Conservation (phyloP, 2,888 invertebrate species). For the Erebia aethiops region DNA sequence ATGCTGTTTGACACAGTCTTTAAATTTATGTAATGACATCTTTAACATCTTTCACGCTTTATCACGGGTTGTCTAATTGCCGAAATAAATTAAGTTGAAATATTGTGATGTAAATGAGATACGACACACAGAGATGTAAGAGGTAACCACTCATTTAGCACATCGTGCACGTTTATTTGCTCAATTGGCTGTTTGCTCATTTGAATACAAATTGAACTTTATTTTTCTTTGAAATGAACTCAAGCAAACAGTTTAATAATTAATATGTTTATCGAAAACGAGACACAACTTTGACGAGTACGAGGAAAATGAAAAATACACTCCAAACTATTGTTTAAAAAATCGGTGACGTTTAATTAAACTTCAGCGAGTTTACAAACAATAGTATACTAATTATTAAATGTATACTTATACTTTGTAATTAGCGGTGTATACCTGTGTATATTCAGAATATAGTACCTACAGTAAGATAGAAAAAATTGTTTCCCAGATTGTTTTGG, state of each 20-base stretch:
- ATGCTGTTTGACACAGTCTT: too few relatives aligned
- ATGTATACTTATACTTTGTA: too few relatives aligned
- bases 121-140: background rate
- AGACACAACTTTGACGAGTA: background rate
- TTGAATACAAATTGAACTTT: slow-evolving; percentile 14
- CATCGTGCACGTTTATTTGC: slow-evolving; percentile 9
- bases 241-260: slow-evolving; percentile 16
- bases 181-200: slow-evolving; percentile 9
- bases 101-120: background rate
- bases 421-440: too few relatives aligned
- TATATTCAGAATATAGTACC: too few relatives aligned
- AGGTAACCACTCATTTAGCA: background rate
- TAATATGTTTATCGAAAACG: background rate
- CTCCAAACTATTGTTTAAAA: background rate
- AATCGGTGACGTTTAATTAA: too few relatives aligned
- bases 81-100: background rate
- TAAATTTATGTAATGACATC: too few relatives aligned
- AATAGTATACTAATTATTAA: too few relatives aligned
- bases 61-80: too few relatives aligned
- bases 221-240: slow-evolving; percentile 13
- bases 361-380: too few relatives aligned
- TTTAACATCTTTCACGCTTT: too few relatives aligned
- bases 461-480: too few relatives aligned
- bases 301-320: background rate
- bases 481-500: too few relatives aligned